These are phyloP conservation scores for Hapalemur alaotrensis DNA, from an alignment of 2,797 vertebrate species.

Conservation along the genomic window DNA sequence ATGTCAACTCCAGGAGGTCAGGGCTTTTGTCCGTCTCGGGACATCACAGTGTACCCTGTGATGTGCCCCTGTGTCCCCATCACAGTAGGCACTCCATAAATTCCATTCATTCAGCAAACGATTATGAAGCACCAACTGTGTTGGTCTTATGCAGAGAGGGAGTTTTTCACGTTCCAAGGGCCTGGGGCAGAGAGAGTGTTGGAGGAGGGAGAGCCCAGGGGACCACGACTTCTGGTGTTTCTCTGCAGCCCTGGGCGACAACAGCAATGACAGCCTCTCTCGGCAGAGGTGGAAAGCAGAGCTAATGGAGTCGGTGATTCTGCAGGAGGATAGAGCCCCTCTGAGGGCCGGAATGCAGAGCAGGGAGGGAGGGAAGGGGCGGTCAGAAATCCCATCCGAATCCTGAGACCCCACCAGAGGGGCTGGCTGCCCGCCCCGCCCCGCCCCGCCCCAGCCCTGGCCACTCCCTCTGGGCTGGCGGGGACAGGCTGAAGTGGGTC, in stretches of 20 bases:
- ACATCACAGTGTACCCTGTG: no score
- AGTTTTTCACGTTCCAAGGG: neutral
- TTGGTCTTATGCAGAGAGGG: neutral
- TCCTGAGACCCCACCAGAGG: neutral
- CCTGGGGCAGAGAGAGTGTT: neutral
- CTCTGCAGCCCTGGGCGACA: neutral
- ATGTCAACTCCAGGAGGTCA: neutral
- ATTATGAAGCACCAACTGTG: neutral
- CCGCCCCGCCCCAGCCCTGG: no score
- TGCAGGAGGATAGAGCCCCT: neutral
- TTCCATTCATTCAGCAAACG: neutral
- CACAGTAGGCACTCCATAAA: neutral
- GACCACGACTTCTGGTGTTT: neutral
- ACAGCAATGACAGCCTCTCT: neutral
- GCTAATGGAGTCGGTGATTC: neutral
- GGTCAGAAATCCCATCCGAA: neutral
- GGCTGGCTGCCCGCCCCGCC: neutral
- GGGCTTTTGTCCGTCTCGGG: neutral
- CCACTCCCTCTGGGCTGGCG: neutral
- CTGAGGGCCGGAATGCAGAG: neutral
- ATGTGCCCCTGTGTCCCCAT: no score
- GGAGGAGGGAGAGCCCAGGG: no score
- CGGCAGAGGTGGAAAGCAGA: neutral
- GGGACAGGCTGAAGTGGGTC: neutral
- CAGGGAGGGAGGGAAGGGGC: neutral